A percentile compares a stretch with the other conserved stretches of the same genome.
Evolutionary conservation across 2,888 invertebrate species (phyloP).

Genomic region (Aradus depressus): DNA sequence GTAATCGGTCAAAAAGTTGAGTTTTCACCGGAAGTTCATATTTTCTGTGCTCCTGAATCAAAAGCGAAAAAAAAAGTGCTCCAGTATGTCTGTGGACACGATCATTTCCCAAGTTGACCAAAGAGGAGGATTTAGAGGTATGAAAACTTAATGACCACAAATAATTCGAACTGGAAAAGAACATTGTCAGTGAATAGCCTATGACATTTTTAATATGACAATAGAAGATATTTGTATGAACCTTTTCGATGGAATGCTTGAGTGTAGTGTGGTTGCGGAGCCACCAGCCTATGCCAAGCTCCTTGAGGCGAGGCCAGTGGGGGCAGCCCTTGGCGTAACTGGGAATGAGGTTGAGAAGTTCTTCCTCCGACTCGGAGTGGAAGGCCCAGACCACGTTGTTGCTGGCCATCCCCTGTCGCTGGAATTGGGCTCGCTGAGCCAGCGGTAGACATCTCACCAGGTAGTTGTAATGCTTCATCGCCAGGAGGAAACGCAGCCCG

Average conservation of each 20-base stretch:
- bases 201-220: too few species aligned
- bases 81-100: too few species aligned
- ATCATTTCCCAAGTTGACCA: too few species aligned
- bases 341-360: slow-evolving; percentile 79
- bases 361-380: slow-evolving; percentile 96
- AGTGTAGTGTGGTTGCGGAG: slow-evolving; percentile 71
- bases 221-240: slow-evolving; percentile 33
- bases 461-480: slow-evolving; percentile 96
- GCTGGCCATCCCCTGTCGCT: slow-evolving; percentile 74
- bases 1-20: too few species aligned
- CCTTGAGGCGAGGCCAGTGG: slow-evolving; percentile 81
- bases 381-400: slow-evolving; percentile 97
- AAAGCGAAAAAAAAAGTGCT: too few species aligned
- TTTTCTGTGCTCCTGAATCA: too few species aligned
- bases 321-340: slow-evolving; percentile 73
- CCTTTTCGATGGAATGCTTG: slow-evolving; percentile 74
- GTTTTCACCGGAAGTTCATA: too few species aligned
- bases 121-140: too few species aligned
- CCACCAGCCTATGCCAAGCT: slow-evolving; percentile 96
- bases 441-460: slow-evolving; percentile 84
- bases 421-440: slow-evolving; percentile 73
- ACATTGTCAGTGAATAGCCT: too few species aligned
- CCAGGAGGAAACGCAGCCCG: slow-evolving; percentile 86
- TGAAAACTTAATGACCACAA: too few species aligned
- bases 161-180: too few species aligned